Conservation (phyloP, 2,797 vertebrate genomes). For the Heliangelus exortis region DNA sequence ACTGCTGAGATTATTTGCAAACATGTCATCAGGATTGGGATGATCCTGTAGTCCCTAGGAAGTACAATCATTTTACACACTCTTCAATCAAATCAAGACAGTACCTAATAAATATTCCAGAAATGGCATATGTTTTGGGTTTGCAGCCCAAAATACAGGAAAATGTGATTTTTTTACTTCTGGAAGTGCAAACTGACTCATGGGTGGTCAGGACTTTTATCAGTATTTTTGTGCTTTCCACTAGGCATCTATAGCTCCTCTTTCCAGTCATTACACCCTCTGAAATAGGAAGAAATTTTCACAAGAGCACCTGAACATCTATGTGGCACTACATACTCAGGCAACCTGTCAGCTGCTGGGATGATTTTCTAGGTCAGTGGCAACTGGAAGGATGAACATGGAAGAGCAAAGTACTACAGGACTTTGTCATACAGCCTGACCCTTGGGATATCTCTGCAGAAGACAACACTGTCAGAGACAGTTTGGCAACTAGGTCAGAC, state of each 20-base stretch:
- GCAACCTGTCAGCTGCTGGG: neutral
- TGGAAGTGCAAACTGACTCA: neutral
- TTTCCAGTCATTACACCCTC: neutral
- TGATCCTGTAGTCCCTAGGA: neutral
- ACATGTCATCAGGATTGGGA: neutral
- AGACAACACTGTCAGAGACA: neutral
- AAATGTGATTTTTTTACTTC: neutral
- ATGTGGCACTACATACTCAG: neutral
- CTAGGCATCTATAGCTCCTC: neutral
- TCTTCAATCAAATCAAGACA: neutral
- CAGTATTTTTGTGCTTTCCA: neutral
- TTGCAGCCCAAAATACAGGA: neutral
- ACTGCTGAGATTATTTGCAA: neutral
- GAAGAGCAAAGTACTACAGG: neutral
- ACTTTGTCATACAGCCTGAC: neutral
- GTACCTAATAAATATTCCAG: neutral
- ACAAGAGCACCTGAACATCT: neutral
- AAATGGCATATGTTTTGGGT: neutral
- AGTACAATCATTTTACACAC: neutral
- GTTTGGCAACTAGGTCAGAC: rapidly evolving
- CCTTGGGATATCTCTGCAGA: neutral
- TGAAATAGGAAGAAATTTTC: neutral
- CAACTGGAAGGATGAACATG: neutral
- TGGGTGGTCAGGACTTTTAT: rapidly evolving
- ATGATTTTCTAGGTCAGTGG: neutral